Percentiles rank a stretch among this genome's conserved stretches.
These are phyloP conservation scores for Enteromius trimaculatus DNA, from an alignment of 2,797 vertebrate genomes.

Conservation along the genomic window DNA sequence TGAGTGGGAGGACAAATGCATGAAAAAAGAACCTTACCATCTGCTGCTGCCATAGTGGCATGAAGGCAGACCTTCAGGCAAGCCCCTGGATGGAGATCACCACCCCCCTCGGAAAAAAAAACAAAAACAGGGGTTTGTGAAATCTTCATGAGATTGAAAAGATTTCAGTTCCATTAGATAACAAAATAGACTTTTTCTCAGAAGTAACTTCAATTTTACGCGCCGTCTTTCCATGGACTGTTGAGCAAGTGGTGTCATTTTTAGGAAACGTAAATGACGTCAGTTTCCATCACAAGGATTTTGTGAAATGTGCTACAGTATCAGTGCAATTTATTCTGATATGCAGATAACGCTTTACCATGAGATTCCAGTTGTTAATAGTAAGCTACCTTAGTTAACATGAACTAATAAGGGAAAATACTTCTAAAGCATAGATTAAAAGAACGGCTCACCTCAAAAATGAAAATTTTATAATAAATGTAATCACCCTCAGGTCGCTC, in stretches of 20 bases:
- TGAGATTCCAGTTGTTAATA: not conserved
- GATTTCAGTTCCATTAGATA: conserved; percentile 9
- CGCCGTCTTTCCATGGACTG: not conserved
- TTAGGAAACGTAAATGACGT: not conserved
- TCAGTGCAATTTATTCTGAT: not conserved
- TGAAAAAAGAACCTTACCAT: conserved; percentile 55
- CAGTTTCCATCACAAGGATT: not conserved
- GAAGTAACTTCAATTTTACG: not conserved
- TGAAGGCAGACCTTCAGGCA: conserved; percentile 24
- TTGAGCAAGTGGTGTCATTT: not conserved
- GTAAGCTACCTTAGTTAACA: not conserved
- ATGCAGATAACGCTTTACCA: not conserved
- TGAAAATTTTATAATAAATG: not conserved
- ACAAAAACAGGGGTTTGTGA: not conserved
- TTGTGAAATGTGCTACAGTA: not conserved
- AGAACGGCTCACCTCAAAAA: not conserved
- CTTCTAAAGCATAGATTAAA: not conserved
- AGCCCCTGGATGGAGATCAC: conserved; percentile 19
- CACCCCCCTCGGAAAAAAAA: not conserved
- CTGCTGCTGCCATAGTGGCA: conserved; percentile 52
- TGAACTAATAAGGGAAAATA: not conserved
- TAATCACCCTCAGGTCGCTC: not conserved
- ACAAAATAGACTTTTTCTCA: conserved; percentile 9
- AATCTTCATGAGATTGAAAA: conserved; percentile 35
- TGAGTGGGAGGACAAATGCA: conserved; percentile 49